Percentiles rank a stretch among this genome's conserved stretches.
Evolutionary conservation across 1,140 invertebrate species (phyloP).

Genomic region (Penaeus japonicus): DNA sequence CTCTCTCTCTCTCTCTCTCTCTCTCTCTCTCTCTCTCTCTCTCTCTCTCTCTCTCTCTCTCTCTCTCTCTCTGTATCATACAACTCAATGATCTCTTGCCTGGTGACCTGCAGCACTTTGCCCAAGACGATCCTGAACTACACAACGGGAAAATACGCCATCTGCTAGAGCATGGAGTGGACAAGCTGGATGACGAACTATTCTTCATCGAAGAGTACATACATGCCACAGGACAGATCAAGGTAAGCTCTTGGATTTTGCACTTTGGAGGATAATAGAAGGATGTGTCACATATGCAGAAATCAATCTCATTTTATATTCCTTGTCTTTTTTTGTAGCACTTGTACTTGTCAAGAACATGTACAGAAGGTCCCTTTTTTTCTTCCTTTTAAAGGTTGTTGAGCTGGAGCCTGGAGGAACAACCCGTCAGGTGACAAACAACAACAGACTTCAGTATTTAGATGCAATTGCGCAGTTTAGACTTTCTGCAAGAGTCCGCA

Average conservation of each 20-base stretch:
- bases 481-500: slow-evolving; percentile 79
- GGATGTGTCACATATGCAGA: not conserved
- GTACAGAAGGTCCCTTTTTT: not conserved
- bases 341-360: not conserved
- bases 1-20: too few species aligned
- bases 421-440: slow-evolving; percentile 76
- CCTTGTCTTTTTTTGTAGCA: not conserved
- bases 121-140: slow-evolving; percentile 93
- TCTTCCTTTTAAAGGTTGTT: slow-evolving; percentile 65
- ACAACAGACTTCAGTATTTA: slow-evolving; percentile 83
- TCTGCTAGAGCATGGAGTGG: slow-evolving; percentile 28
- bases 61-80: too few species aligned
- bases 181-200: slow-evolving; percentile 40
- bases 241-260: not conserved
- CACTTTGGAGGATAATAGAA: not conserved
- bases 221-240: slow-evolving; percentile 25
- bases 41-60: too few species aligned
- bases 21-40: too few species aligned
- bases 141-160: slow-evolving; percentile 82
- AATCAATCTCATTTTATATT: too few species aligned
- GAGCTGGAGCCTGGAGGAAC: slow-evolving; percentile 80
- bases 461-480: slow-evolving; percentile 89
- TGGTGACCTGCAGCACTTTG: slow-evolving; percentile 79
- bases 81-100: not conserved
- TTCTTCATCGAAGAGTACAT: slow-evolving; percentile 44